Base-by-base conservation (phyloP, 2,797 vertebrate genomes). In the Graptemys geographica region DNA sequence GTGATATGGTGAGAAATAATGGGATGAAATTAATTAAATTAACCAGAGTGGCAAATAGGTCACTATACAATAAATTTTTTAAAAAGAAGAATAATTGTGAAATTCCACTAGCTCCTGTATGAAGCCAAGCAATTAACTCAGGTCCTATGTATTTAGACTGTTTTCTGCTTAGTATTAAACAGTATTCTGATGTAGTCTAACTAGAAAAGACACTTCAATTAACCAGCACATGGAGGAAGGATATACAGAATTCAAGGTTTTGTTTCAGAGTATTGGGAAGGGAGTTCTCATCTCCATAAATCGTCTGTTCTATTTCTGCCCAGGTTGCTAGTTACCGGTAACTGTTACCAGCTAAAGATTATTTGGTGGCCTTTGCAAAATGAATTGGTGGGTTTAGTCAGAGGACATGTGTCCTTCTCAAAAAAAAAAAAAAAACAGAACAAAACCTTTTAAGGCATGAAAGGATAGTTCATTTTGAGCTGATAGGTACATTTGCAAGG, bases 171-270 rank as follows among this genome's bases (percentile, higher is more conserved):
- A 92, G 81, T 96, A 96, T 93, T 94, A 97, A 97, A 93, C 23
- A 88, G 84, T 94, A 91, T 96, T 95, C 89, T 93, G 95, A 87
- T 96, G 94, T 93, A 95, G 86, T 90, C 95, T 96, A 95, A 97
- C 88, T 84, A 96, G 96, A 93, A 83, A 96, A 96, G 97, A 95
- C 96, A 96, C 96, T 96, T 96, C 94, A 97, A 96, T 96, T 96
- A 97, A 95, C 95, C 94, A 79, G 94, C 94, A 93, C 96, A 96
- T 90, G 94, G 92, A 96, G 86, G 62, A 69, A 69, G 18, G 88
- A 91, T 96, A 97, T 97, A 96, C 96, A 97, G 97, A 97, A 97
- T 96, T 97, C 96, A 97, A 94, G 96, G 94, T 88, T 95, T 55
- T 65, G 4, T 97, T 96, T 97, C 96, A 91, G 92, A 97, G 97